A percentile compares a stretch with the other conserved stretches of the same genome.
Conservation (phyloP, 2,888 invertebrate species). For the Hydrotaea diabolus region DNA sequence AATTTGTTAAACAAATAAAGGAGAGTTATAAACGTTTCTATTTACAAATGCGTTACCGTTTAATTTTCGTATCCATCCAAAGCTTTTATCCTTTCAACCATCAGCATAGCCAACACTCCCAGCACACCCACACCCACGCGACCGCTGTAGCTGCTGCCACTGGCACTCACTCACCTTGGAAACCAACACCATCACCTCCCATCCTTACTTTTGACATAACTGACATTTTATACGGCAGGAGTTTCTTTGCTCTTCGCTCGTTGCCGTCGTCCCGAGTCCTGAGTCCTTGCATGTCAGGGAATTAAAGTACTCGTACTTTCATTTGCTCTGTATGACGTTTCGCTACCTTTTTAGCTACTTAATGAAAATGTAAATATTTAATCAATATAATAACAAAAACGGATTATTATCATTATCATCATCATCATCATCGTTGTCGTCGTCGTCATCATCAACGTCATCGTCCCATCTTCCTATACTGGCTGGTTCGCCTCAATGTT, state of each 20-base stretch:
- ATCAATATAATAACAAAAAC: slow-evolving; percentile 70
- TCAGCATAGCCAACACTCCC: no score
- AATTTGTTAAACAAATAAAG: slow-evolving; percentile 63
- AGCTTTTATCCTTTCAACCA: slow-evolving; percentile 54
- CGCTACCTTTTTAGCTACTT: slow-evolving; percentile 52
- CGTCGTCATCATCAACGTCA: not conserved
- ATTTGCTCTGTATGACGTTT: slow-evolving; percentile 3
- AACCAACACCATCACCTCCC: not conserved
- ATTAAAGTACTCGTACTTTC: slow-evolving; percentile 7
- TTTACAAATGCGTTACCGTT: slow-evolving; percentile 59
- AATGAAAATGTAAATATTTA: slow-evolving; percentile 72
- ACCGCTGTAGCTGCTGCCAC: not conserved
- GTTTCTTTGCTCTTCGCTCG: not conserved
- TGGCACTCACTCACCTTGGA: not conserved
- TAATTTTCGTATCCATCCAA: slow-evolving; percentile 57
- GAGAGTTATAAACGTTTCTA: slow-evolving; percentile 39
- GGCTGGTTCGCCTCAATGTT: slow-evolving; percentile 59
- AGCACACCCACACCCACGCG: not conserved
- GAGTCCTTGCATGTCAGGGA: not conserved
- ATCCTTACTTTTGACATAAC: not conserved
- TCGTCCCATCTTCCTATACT: not conserved
- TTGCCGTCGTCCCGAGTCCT: not conserved
- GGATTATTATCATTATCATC: slow-evolving; percentile 62
- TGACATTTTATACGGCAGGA: not conserved
- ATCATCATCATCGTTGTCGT: not conserved